Conservation (phyloP, 2,888 invertebrate species). For the Cantharis rufa region DNA sequence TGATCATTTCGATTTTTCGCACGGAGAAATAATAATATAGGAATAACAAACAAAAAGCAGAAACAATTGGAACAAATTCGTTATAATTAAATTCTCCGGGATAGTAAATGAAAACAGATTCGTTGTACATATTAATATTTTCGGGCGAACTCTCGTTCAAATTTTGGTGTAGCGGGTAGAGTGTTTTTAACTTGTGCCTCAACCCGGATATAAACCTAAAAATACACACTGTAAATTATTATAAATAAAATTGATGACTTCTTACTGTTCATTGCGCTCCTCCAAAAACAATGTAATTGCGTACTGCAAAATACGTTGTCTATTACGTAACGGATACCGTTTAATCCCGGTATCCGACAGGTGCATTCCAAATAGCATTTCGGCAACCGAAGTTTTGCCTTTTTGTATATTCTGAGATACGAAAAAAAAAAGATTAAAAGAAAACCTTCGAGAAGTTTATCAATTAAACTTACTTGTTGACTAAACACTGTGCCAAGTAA, state of each 20-base stretch:
- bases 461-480: slow-evolving; percentile 68
- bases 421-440: not conserved
- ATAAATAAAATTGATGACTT: slow-evolving; percentile 41
- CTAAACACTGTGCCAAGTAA: slow-evolving; percentile 81
- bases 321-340: slow-evolving; percentile 80
- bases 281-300: slow-evolving; percentile 87
- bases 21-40: slow-evolving; percentile 95
- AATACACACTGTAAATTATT: not conserved
- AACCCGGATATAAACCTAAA: slow-evolving; percentile 75
- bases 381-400: slow-evolving; percentile 81
- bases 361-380: slow-evolving; percentile 91
- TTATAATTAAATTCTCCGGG: slow-evolving; percentile 85
- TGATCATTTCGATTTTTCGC: slow-evolving; percentile 91
- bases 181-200: slow-evolving; percentile 66
- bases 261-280: slow-evolving; percentile 75
- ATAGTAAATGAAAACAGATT: slow-evolving; percentile 79
- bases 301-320: slow-evolving; percentile 86
- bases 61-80: slow-evolving; percentile 81
- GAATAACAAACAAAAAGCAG: slow-evolving; percentile 85
- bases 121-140: slow-evolving; percentile 43
- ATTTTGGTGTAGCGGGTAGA: slow-evolving; percentile 74
- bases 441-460: not conserved
- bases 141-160: slow-evolving; percentile 31
- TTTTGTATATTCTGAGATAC: slow-evolving; percentile 73
- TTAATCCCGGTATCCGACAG: slow-evolving; percentile 90